Conservation (phyloP, 2,797 vertebrate genomes). For the Dromococcyx pavoninus region DNA sequence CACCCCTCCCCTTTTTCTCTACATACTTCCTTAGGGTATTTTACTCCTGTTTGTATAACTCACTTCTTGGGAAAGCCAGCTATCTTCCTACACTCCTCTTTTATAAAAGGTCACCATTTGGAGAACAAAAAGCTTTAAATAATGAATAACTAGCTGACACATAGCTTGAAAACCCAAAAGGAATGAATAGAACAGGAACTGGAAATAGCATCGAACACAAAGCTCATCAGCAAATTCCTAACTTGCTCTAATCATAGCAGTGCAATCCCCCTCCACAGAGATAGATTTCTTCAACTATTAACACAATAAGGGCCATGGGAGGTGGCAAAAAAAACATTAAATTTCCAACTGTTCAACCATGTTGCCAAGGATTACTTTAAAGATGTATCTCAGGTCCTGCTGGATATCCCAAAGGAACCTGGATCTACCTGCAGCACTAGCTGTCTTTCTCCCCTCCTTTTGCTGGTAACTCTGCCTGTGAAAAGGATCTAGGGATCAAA, state of each 20-base stretch:
- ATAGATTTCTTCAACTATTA: not conserved
- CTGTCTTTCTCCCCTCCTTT: not conserved
- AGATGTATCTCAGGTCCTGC: not conserved
- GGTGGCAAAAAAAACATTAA: not conserved
- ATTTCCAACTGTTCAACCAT: not conserved
- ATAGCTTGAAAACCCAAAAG: constrained; percentile 23
- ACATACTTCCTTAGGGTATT: not conserved
- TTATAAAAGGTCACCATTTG: constrained; percentile 31
- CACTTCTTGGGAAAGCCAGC: not conserved
- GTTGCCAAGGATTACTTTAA: not conserved
- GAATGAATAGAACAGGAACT: not conserved
- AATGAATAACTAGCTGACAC: constrained; percentile 6
- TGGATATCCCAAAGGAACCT: not conserved
- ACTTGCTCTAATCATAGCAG: not conserved
- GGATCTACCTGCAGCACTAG: not conserved
- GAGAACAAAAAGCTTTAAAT: constrained; percentile 23
- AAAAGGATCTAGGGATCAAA: not conserved
- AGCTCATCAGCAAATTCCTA: not conserved
- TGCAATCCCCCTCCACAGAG: not conserved
- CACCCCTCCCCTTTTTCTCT: fast-evolving
- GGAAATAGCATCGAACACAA: not conserved
- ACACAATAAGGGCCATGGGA: not conserved
- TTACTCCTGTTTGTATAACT: not conserved
- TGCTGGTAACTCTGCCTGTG: not conserved
- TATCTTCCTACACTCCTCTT: not conserved